Evolutionary conservation across 2,888 invertebrate genomes (phyloP), one percentile per base, ranked within the genome.

Genomic region (Tetranychus piercei): DNA sequence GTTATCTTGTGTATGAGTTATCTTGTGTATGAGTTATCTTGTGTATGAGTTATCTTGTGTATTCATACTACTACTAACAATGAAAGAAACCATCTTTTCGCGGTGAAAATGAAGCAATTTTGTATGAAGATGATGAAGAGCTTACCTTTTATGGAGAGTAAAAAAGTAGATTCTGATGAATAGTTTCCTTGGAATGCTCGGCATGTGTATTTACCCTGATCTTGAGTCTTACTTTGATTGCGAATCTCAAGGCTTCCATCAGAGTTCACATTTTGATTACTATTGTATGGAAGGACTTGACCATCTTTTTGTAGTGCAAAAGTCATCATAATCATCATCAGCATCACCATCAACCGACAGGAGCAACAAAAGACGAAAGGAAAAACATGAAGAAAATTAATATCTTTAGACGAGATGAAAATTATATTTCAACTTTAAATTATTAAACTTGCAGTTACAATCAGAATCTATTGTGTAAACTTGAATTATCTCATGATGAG

Each of bases 191-290:
- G 69, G 9, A 23, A 23, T 69, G 69, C 69, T 23, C 20, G 20
- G 69, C 69, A 69, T 69, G 69, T 69, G 34, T 69, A 69, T 69
- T 23, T 69, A 11, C 69, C 69, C 34, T 69, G 22, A 23, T 69
- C 69, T 11, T 23, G 34, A 22, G 22, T 7, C 23, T 69, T 69
- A 69, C 34, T 23, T 11, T 20, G 22, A 23, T 69, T 69, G 6
- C 34, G 69, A 18, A 69, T 20, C 20, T 23, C 34, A 20, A 69
- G 69, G 20, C 69, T 69, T 69, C 69, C 69, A 69, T 69, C 34
- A 20, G 22, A 20, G 8, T 69, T 11, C 18, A 69, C 69, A 20
- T 23, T 23, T 22, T 23, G 69, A 20, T 23, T 69, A 23, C 22
- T 69, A 69, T n/a, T 20, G 11, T 23, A 18, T 23, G 20, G 11